Evolutionary conservation across 2,888 invertebrate genomes (phyloP), one percentile per base, ranked within the genome.

Genomic region (Minunthozetes semirufus): DNA sequence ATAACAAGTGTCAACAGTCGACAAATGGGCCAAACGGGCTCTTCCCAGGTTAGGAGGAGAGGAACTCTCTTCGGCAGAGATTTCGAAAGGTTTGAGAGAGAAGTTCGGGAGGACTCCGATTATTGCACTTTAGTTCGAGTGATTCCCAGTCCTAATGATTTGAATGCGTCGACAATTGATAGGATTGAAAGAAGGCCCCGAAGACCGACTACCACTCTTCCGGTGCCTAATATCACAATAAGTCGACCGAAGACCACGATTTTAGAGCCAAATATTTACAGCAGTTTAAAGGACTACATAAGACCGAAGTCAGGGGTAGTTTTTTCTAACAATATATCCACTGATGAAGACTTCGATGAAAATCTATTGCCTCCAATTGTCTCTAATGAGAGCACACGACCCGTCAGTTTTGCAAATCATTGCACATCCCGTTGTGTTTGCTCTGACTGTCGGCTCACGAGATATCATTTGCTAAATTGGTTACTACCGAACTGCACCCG

Each of bases 401-500:
- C 61, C 11, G 17, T 61, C 6, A 61, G 61, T 61, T 61, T 25
- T 61, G 61, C 61, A 11, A 61, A 61, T 61, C 61, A 61, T 25
- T 61, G 61, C 15, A 25, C 61, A 9, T 25, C 25, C 5, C 61
- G 25, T n/a, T 74, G 74, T 56, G 46, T 74, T 19, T 74, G 74
- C 27, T 46, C 38, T 19, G 66, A 68, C 15, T 74, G 74, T 56
- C 22, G 66, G n/a, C 50, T 53, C 9, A 53, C 66, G 19, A 38
- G 74, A 25, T 74, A 68, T 50, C 33, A 74, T 25, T 53, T 74
- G 33, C 46, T 74, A 0, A 74, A 74, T 29, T 74, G 74, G 74
- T 46, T 74, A 15, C 25, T 74, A 22, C 74, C 74, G n/a, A 74
- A 74, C 33, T 74, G 74, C 68, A 74, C 74, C 11, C 66, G 74